Conservation (phyloP, 2,113 vertebrate species). For the Nycticorax nycticorax region DNA sequence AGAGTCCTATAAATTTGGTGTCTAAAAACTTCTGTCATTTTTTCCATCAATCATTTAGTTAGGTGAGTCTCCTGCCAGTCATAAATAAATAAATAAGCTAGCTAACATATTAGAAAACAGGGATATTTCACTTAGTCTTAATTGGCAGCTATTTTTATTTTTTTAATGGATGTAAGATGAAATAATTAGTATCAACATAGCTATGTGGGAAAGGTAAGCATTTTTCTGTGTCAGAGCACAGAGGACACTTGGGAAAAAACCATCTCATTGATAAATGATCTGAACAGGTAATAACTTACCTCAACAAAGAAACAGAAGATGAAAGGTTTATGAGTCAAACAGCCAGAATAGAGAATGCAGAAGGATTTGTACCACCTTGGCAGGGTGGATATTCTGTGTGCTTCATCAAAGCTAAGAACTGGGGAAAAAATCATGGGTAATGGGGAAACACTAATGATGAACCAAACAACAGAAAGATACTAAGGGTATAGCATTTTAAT, state of each 20-base stretch:
- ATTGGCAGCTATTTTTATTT: background rate
- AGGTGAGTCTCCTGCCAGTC: background rate
- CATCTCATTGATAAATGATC: background rate
- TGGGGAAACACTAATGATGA: background rate
- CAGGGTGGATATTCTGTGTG: background rate
- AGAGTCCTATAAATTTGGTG: background rate
- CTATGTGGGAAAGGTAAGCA: background rate
- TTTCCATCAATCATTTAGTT: background rate
- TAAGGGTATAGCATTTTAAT: background rate
- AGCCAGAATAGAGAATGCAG: background rate
- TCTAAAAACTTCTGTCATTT: background rate
- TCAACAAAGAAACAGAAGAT: background rate
- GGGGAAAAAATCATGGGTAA: background rate
- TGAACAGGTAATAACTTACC: background rate
- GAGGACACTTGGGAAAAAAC: background rate
- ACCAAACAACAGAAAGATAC: background rate
- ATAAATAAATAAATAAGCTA: background rate
- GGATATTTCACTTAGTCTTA: background rate
- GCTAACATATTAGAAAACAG: background rate
- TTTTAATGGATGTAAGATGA: background rate
- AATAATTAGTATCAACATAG: background rate
- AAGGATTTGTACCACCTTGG: background rate
- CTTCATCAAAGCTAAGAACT: background rate
- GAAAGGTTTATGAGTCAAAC: background rate
- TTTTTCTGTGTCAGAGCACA: background rate